Evolutionary conservation across 2,113 vertebrate genomes (phyloP).

Genomic region (Protobothrops flavoviridis): DNA sequence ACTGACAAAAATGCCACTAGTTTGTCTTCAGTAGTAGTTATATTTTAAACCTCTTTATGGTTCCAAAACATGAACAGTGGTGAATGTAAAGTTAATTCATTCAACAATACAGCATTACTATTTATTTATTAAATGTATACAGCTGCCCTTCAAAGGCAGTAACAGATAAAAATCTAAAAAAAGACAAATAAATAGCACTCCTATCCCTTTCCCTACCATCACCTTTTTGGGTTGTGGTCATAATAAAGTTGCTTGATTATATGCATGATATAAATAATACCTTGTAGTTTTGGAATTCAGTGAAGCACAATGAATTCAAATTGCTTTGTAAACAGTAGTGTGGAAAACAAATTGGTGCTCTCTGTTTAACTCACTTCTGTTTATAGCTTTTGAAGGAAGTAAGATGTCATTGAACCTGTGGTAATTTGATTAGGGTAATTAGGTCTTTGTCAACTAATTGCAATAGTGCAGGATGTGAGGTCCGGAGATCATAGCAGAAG

Average conservation of each 20-base stretch:
- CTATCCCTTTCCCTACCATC: neutral
- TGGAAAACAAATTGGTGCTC: slow-evolving; percentile 68
- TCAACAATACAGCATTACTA: neutral
- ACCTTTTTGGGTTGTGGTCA: neutral
- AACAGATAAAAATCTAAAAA: neutral
- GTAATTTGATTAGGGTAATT: slow-evolving; percentile 77
- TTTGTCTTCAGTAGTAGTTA: neutral
- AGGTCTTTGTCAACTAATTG: slow-evolving; percentile 79
- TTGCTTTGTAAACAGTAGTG: slow-evolving; percentile 75
- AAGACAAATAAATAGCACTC: neutral
- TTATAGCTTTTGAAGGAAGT: slow-evolving; percentile 81
- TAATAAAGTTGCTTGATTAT: neutral
- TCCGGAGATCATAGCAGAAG: slow-evolving; percentile 63
- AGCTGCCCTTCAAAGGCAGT: neutral
- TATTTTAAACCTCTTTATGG: neutral
- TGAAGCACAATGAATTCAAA: slow-evolving; percentile 61
- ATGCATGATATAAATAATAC: neutral
- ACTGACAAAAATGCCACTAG: neutral
- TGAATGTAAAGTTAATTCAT: neutral
- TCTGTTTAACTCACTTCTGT: slow-evolving; percentile 68
- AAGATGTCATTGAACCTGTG: slow-evolving; percentile 77
- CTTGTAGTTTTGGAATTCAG: slow-evolving; percentile 59
- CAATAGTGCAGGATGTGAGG: slow-evolving; percentile 80
- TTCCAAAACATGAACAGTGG: neutral
- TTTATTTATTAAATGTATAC: neutral